Base-by-base conservation (phyloP, 2,113 vertebrate genomes). In the Glaucomys volans region DNA sequence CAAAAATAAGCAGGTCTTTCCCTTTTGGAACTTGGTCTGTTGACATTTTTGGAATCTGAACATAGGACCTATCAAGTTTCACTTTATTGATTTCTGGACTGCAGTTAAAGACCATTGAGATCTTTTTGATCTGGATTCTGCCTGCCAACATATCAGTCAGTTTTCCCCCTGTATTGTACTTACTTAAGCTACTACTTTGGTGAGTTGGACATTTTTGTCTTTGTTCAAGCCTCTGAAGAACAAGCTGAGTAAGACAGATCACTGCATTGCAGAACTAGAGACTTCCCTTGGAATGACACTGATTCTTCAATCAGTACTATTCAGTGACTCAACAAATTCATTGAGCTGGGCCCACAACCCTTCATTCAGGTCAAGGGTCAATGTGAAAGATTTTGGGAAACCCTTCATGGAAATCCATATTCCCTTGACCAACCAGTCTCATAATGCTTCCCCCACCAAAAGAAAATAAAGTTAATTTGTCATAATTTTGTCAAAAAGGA, bases 281-380 rank as follows among this genome's bases (percentile, higher is more conserved):
- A 83, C 69, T 90, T 85, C 24, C 40, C 67, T 92, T 88, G 67
- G 64, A 64, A 77, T 52, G 90, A 66, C 50, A 37, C 88, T 64
- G 50, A 75, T 88, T 85, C 74, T 95, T 96, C 80, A 54, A 79
- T 84, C 90, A 92, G 37, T 44, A 87, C 47, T 40, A 40, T 67
- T 94, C 85, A 95, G 83, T 89, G 57, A 76, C 93, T 93, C 64
- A 92, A 80, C 69, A 81, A n/a, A 92, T 77, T 91, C 83, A 85
- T 67, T 22, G 16, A 44, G 5, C 32, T 67, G 92, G 74, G 81
- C 71, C 16, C 50, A 82, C 4, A n/a, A 54, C 44, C 69, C 59
- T 92, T 67, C 90, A 54, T 62, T 71, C 40, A 30, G 59, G 91
- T 77, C 75, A 87, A 75, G 90, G n/a, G 84, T 71, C 72, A 92